Conservation (phyloP, 2,113 vertebrate genomes). For the Calyptommatus sinebrachiatus region DNA sequence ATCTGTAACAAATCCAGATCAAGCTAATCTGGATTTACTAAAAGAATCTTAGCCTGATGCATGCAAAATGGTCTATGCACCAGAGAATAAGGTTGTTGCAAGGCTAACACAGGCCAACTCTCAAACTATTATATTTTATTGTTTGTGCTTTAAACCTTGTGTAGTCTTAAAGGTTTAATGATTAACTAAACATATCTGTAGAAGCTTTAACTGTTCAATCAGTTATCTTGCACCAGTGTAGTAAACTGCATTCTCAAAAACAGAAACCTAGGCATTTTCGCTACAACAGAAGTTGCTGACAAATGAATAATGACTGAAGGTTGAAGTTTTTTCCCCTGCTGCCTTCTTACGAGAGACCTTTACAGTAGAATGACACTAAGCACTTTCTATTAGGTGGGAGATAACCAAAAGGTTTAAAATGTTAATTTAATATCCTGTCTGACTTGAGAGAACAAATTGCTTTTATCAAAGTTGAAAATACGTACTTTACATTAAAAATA, state of each 20-base stretch:
- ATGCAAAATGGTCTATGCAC: too few relatives aligned
- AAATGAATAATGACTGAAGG: slow-evolving; percentile 1
- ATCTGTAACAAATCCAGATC: too few relatives aligned
- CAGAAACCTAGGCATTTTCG: slow-evolving; percentile 7
- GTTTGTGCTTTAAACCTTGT: background rate
- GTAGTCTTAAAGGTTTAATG: background rate
- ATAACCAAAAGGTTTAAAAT: slow-evolving; percentile 1
- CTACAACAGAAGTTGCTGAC: slow-evolving; percentile 17
- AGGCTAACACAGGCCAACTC: too few relatives aligned
- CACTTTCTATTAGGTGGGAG: slow-evolving; percentile 35
- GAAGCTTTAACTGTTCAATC: background rate
- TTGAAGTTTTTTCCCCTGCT: background rate
- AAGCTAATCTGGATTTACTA: too few relatives aligned
- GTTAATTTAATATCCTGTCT: slow-evolving; percentile 30
- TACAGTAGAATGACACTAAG: slow-evolving; percentile 19
- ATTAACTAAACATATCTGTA: background rate
- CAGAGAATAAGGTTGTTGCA: too few relatives aligned
- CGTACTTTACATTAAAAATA: background rate
- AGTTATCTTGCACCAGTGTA: background rate
- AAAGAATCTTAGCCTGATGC: too few relatives aligned
- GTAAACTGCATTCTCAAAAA: background rate
- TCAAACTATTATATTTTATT: too few relatives aligned
- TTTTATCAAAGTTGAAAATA: slow-evolving; percentile 24
- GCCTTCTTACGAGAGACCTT: background rate
- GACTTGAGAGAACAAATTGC: slow-evolving; percentile 21